Conservation (phyloP, 1,140 invertebrate species). For the Apis dorsata region DNA sequence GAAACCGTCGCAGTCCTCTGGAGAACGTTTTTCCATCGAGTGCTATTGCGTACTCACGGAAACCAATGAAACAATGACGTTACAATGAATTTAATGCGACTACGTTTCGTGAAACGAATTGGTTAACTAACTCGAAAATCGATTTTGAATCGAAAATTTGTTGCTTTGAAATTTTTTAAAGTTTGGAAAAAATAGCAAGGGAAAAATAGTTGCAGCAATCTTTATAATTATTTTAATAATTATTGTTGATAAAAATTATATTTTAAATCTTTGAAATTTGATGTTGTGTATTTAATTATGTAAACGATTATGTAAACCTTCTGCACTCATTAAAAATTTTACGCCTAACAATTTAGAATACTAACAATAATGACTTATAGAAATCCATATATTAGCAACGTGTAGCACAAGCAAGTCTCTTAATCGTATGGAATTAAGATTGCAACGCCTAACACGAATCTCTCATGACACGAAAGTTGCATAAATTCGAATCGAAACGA, state of each 20-base stretch:
- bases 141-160: neutral
- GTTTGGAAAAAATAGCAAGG: neutral
- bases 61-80: constrained; percentile 1
- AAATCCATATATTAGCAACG: neutral
- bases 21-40: constrained; percentile 38
- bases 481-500: constrained; percentile 20
- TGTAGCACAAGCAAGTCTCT: neutral
- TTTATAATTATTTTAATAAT: too few relatives aligned
- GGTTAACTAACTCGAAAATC: neutral
- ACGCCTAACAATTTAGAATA: neutral
- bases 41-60: constrained; percentile 21
- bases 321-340: too few relatives aligned
- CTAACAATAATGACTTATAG: neutral
- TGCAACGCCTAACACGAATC: constrained; percentile 3
- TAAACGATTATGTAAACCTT: too few relatives aligned
- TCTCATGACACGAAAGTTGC: neutral
- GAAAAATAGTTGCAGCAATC: too few relatives aligned
- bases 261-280: too few relatives aligned
- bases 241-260: too few relatives aligned
- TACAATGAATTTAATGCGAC: constrained; percentile 8
- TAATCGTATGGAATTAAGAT: constrained; percentile 18
- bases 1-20: constrained; percentile 55
- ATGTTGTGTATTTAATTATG: too few relatives aligned
- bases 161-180: neutral
- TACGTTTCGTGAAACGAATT: neutral